Percentiles rank a stretch among this genome's conserved stretches.
Evolutionary conservation across 2,113 vertebrate species (phyloP).

Genomic region (Eubucco bourcierii): DNA sequence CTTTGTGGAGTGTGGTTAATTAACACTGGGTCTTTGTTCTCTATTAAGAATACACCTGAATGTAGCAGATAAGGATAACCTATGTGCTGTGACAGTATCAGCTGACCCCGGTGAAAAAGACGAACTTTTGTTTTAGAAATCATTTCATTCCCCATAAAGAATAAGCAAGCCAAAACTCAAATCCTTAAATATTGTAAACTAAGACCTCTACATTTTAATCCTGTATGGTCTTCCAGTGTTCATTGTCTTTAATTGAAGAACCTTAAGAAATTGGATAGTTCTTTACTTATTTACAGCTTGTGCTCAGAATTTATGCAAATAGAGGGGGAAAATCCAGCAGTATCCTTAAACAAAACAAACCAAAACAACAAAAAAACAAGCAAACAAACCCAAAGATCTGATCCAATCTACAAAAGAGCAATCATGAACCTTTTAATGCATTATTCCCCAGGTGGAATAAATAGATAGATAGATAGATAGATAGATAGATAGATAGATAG

Average conservation of each 20-base stretch:
- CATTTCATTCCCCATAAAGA: not conserved
- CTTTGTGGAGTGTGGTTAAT: not conserved
- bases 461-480: not conserved
- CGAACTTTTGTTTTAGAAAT: not conserved
- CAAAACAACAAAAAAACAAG: not conserved
- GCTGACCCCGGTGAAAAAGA: not conserved
- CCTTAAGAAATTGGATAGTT: constrained; percentile 4
- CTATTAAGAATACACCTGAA: not conserved
- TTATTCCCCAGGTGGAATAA: constrained; percentile 8
- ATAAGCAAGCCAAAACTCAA: not conserved
- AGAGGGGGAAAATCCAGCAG: constrained; percentile 23
- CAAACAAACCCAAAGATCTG: constrained; percentile 15
- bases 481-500: no score
- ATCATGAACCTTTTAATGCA: constrained; percentile 44
- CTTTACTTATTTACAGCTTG: constrained; percentile 45
- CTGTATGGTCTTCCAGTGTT: not conserved
- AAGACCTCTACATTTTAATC: not conserved
- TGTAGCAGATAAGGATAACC: not conserved
- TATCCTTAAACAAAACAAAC: constrained; percentile 37
- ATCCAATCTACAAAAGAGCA: constrained; percentile 61
- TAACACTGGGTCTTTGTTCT: not conserved
- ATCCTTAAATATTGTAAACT: not conserved
- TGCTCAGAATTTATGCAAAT: constrained; percentile 43
- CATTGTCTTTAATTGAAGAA: constrained; percentile 45
- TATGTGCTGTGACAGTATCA: not conserved